These are phyloP conservation scores for Byasa hedistus DNA, from an alignment of 2,888 invertebrate species.

Conservation along the genomic window DNA sequence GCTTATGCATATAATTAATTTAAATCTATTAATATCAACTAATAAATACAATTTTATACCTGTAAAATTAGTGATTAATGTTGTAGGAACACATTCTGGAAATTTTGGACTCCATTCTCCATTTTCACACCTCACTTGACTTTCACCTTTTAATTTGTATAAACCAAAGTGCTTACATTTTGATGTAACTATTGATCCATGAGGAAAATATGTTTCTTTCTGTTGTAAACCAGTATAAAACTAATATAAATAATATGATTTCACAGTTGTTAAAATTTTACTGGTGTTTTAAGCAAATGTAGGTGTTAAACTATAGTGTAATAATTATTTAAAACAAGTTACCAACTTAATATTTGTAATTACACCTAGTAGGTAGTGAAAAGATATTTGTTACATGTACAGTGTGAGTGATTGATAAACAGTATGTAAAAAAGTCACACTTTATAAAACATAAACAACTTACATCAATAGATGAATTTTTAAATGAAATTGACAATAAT, in stretches of 20 bases:
- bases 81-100: slow-evolving; percentile 93
- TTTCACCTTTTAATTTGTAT: slow-evolving; percentile 90
- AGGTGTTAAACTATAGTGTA: too few relatives aligned
- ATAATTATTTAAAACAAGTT: too few relatives aligned
- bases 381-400: too few relatives aligned
- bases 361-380: too few relatives aligned
- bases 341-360: too few relatives aligned
- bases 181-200: slow-evolving; percentile 87
- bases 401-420: too few relatives aligned
- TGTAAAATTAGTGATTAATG: slow-evolving; percentile 91
- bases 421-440: too few relatives aligned
- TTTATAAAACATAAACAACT: slow-evolving; percentile 50
- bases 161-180: slow-evolving; percentile 90
- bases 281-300: too few relatives aligned
- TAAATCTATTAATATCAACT: too few relatives aligned
- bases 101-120: slow-evolving; percentile 89
- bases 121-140: slow-evolving; percentile 88
- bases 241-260: too few relatives aligned
- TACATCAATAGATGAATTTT: slow-evolving; percentile 86
- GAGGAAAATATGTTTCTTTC: slow-evolving; percentile 85
- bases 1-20: too few relatives aligned
- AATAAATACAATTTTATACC: slow-evolving; percentile 65
- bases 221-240: slow-evolving; percentile 33
- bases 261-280: too few relatives aligned
- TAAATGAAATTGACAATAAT: slow-evolving; percentile 85